These are phyloP conservation scores for Drosophila mercatorum DNA, from an alignment of 2,888 invertebrate genomes.

Conservation along the genomic window DNA sequence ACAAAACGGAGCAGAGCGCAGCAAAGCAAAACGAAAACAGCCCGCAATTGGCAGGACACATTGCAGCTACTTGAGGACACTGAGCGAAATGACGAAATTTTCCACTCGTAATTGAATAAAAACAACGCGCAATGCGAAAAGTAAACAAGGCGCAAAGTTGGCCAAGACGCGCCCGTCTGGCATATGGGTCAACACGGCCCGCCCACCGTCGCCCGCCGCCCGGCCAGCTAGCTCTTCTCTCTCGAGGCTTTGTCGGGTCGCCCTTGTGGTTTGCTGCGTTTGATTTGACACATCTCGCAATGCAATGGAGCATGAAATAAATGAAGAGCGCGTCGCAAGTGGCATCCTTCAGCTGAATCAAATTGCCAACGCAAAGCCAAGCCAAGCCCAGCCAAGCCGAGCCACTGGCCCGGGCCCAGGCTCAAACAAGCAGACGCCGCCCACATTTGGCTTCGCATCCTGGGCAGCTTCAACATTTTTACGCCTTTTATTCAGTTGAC, in stretches of 20 bases:
- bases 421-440: neutral
- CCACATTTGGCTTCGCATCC: slow-evolving; percentile 25
- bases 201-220: neutral
- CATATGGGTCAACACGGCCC: slow-evolving; percentile 39
- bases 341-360: slow-evolving; percentile 44
- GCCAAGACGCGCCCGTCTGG: slow-evolving; percentile 7
- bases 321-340: slow-evolving; percentile 50
- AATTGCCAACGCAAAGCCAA: slow-evolving; percentile 18
- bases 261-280: slow-evolving; percentile 54
- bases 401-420: neutral
- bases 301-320: slow-evolving; percentile 80
- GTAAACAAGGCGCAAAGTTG: slow-evolving; percentile 50
- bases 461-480: slow-evolving; percentile 56
- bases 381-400: slow-evolving; percentile 5
- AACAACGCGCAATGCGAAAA: slow-evolving; percentile 60
- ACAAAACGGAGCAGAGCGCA: slow-evolving; percentile 5
- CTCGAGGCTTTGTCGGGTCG: slow-evolving; percentile 1
- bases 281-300: slow-evolving; percentile 75
- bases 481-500: slow-evolving; percentile 74
- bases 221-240: neutral
- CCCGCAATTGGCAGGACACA: slow-evolving; percentile 36
- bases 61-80: slow-evolving; percentile 39
- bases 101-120: slow-evolving; percentile 73
- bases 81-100: slow-evolving; percentile 42
- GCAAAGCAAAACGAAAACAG: slow-evolving; percentile 11